Evolutionary conservation across 2,888 invertebrate genomes (phyloP).

Genomic region (Caenorhabditis parvicauda): DNA sequence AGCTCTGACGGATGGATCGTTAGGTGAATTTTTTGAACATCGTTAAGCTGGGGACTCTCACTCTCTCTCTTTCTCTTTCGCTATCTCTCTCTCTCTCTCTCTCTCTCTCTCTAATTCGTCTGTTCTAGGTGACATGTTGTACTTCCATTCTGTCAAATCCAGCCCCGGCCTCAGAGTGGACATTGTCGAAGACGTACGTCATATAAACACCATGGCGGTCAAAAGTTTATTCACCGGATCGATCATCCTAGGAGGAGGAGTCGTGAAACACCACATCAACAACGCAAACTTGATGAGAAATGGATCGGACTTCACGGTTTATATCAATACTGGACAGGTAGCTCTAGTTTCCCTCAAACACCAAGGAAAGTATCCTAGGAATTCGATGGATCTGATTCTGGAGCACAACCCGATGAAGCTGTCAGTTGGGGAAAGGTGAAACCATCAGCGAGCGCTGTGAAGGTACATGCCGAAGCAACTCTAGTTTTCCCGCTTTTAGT

Average conservation of each 20-base stretch:
- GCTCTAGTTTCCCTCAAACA: too few relatives aligned
- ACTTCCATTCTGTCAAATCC: constrained; percentile 89
- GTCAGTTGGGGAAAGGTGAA: constrained; percentile 89
- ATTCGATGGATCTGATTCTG: constrained; percentile 90
- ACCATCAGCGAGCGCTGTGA: constrained; percentile 31
- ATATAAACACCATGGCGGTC: constrained; percentile 89
- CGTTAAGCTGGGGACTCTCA: too few relatives aligned
- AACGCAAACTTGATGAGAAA: constrained; percentile 99
- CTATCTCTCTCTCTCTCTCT: too few relatives aligned
- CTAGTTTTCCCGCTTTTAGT: constrained; percentile 90
- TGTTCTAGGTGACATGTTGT: constrained; percentile 91
- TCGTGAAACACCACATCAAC: constrained; percentile 98
- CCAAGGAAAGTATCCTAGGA: too few relatives aligned
- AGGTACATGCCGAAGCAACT: constrained; percentile 74
- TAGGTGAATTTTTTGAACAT: too few relatives aligned
- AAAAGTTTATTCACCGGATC: constrained; percentile 90
- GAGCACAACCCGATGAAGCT: constrained; percentile 96
- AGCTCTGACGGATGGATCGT: constrained; percentile 85
- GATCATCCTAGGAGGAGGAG: constrained; percentile 72
- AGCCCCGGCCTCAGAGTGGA: constrained; percentile 85
- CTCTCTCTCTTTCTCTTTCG: too few relatives aligned
- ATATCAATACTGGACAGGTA: constrained; percentile 77
- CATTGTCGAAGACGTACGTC: constrained; percentile 77
- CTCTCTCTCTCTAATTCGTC: too few relatives aligned
- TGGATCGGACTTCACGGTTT: constrained; percentile 92